Evolutionary conservation across 2,113 vertebrate genomes (phyloP).

Genomic region (Marmota flaviventris): DNA sequence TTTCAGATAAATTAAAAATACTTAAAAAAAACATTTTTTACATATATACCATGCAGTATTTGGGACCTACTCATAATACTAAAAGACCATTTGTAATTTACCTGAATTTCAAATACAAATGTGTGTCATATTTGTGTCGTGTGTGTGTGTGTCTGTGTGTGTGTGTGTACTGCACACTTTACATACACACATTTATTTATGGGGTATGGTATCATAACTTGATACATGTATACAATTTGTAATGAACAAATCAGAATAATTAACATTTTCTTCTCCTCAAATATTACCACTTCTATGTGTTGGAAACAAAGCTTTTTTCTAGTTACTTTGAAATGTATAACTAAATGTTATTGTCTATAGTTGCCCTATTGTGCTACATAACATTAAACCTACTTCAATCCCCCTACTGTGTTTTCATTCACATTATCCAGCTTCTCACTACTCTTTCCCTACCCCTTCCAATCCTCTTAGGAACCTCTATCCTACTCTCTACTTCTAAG

Average conservation of each 20-base stretch:
- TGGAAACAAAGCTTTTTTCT: not conserved
- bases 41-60: not conserved
- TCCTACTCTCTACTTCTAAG: not conserved
- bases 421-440: not conserved
- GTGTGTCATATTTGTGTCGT: not conserved
- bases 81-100: conserved; percentile 8
- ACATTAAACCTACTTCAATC: not conserved
- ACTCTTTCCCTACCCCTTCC: not conserved
- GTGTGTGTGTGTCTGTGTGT: not conserved
- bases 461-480: not conserved
- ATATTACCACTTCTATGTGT: not conserved
- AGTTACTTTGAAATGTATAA: not conserved
- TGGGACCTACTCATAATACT: not conserved
- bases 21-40: not conserved
- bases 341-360: not conserved
- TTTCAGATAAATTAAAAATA: conserved; percentile 26
- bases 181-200: not conserved
- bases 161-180: not conserved
- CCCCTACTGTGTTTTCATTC: no score
- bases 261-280: not conserved
- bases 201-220: not conserved
- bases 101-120: conserved; percentile 53
- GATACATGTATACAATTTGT: not conserved
- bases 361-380: not conserved
- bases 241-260: not conserved